Evolutionary conservation across 2,113 vertebrate species (phyloP), one percentile per base, ranked within the genome.

Genomic region (Pluvianellus socialis): DNA sequence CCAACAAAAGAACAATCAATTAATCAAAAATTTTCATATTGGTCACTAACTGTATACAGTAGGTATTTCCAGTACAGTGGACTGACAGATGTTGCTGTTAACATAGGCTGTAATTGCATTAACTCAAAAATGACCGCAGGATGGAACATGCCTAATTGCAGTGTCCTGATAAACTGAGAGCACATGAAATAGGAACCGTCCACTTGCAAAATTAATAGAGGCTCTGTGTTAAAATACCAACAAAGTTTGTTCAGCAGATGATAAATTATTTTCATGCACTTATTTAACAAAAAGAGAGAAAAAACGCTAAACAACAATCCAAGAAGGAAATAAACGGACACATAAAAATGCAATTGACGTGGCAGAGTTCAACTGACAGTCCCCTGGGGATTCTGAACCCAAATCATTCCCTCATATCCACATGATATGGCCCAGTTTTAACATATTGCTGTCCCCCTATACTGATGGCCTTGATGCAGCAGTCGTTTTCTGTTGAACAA

Each of bases 151-250:
- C 38, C 77, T 63, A 75, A 86, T 30, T 68, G 52, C 30, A 87
- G 47, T 2, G 52, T 22, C 80, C 66, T 65, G 40, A 68, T 22
- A 53, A 84, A 81, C 49, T 42, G 19, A 70, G n/a, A 80, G 75
- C 23, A 61, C 12, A 35, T 32, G 44, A 82, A 94, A 75, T 3
- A 72, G 56, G 52, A 79, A 58, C n/a, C 2, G 3, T 50, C 50
- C 67, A 44, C 72, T 77, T 63, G 45, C 59, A 92, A 94, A 84
- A 81, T 35, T 38, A 65, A 74, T 3, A 88, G 35, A 72, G 24
- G 66, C 49, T 80, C 75, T 71, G 72, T 45, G 77, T 92, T 94
- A 71, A 92, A 91, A 94, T 33, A 70, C 26, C 67, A 76, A 89
- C 42, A 3, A 62, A 35, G 45, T 47, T 85, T 67, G 49, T n/a